A percentile compares a stretch with the other conserved stretches of the same genome.
Conservation (phyloP, 2,113 vertebrate genomes). For the Carollia perspicillata region DNA sequence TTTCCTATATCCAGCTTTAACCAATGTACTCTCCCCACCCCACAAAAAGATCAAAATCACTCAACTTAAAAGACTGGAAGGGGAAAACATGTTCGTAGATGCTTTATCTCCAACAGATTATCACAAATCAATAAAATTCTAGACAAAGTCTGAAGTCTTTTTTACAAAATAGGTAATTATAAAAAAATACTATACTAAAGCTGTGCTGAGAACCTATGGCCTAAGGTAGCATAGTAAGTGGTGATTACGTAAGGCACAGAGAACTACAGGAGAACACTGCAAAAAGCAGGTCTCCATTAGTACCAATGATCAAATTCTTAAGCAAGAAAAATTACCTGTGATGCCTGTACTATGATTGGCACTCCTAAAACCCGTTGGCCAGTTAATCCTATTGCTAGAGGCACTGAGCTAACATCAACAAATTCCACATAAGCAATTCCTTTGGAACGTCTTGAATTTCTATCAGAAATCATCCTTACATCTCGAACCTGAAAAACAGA, state of each 20-base stretch:
- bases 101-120: not conserved
- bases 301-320: not conserved
- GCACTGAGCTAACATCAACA: constrained; percentile 95
- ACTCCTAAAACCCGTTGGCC: constrained; percentile 96
- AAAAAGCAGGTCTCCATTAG: not conserved
- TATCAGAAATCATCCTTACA: constrained; percentile 97
- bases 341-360: constrained; percentile 97
- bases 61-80: not conserved
- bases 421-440: constrained; percentile 99
- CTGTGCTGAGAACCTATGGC: not conserved
- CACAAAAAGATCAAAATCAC: not conserved
- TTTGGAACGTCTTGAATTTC: constrained; percentile 97
- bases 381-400: constrained; percentile 95
- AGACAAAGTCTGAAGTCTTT: not conserved
- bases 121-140: not conserved
- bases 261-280: not conserved
- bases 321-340: constrained; percentile 85
- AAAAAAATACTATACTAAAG: not conserved
- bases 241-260: not conserved
- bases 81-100: not conserved
- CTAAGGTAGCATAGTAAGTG: not conserved
- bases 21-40: not conserved
- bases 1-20: not conserved
- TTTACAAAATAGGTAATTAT: not conserved
- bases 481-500: constrained; percentile 88